phyloP scores from a whole-genome alignment of 2,888 invertebrate genomes.

The Rhopalosiphum nymphaeae region DNA sequence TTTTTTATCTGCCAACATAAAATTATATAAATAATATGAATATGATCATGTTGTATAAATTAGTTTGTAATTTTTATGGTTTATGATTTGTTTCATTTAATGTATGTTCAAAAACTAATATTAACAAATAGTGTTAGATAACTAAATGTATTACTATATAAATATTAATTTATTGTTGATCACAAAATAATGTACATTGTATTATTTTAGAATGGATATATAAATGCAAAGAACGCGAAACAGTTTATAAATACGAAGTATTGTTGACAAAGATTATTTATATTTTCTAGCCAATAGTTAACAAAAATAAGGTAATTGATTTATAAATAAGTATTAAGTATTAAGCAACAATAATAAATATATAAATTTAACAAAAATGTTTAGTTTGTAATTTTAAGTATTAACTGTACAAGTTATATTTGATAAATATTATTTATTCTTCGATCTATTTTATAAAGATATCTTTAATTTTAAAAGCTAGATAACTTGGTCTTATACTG shows the following conservation, averaged over 20 bases:
- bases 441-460: neutral
- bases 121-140: neutral
- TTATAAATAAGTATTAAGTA: neutral
- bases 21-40: neutral
- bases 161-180: neutral
- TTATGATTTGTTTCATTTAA: neutral
- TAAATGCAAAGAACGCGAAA: neutral
- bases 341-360: neutral
- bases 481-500: neutral
- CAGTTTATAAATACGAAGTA: neutral
- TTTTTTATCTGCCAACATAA: neutral
- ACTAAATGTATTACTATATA: neutral
- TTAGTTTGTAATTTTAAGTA: neutral
- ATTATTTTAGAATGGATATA: conserved; percentile 27
- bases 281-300: neutral
- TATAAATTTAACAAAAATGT: neutral
- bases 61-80: neutral
- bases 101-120: neutral
- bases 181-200: neutral
- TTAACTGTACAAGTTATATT: neutral
- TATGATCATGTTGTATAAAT: neutral
- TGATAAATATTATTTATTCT: neutral
- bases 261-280: conserved; percentile 4
- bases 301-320: conserved; percentile 32
- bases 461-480: neutral